phyloP scores from a whole-genome alignment of 2,888 invertebrate species.

The Tachina lurida region DNA sequence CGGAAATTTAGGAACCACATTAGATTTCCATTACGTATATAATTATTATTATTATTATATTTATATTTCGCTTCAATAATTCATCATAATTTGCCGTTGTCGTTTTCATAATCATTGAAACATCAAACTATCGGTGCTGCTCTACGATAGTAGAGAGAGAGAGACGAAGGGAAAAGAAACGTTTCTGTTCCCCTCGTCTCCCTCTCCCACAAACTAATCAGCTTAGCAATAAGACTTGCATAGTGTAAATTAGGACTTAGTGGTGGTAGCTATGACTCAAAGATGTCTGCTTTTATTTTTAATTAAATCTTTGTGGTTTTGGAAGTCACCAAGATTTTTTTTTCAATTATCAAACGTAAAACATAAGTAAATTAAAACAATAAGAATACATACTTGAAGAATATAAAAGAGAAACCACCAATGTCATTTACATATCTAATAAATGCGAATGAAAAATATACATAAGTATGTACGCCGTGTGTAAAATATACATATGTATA shows the following conservation, averaged over 20 bases:
- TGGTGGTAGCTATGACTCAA: background rate
- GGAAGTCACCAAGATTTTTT: slow-evolving; percentile 34
- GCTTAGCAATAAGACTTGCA: no score
- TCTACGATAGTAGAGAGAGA: no score
- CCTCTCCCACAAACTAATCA: no score
- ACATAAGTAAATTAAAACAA: slow-evolving; percentile 26
- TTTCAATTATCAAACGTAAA: slow-evolving; percentile 11
- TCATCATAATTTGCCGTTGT: slow-evolving; percentile 41
- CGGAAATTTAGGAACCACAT: no score
- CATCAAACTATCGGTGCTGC: slow-evolving; percentile 21
- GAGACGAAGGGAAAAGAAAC: no score
- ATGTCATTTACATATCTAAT: slow-evolving; percentile 43
- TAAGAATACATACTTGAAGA: slow-evolving; percentile 19
- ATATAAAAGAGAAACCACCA: slow-evolving; percentile 33
- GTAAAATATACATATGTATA: slow-evolving; percentile 30
- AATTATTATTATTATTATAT: background rate
- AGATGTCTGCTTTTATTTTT: slow-evolving; percentile 54
- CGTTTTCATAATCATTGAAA: slow-evolving; percentile 27
- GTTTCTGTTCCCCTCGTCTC: no score
- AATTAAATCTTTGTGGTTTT: slow-evolving; percentile 55
- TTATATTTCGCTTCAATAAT: slow-evolving; percentile 29
- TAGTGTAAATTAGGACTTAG: no score
- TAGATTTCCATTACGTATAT: background rate
- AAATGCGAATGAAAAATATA: slow-evolving; percentile 18
- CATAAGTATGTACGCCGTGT: slow-evolving; percentile 10